Percentiles rank a stretch among this genome's conserved stretches.
Evolutionary conservation across 2,797 vertebrate genomes (phyloP).

Genomic region (Pogonophryne albipinna): DNA sequence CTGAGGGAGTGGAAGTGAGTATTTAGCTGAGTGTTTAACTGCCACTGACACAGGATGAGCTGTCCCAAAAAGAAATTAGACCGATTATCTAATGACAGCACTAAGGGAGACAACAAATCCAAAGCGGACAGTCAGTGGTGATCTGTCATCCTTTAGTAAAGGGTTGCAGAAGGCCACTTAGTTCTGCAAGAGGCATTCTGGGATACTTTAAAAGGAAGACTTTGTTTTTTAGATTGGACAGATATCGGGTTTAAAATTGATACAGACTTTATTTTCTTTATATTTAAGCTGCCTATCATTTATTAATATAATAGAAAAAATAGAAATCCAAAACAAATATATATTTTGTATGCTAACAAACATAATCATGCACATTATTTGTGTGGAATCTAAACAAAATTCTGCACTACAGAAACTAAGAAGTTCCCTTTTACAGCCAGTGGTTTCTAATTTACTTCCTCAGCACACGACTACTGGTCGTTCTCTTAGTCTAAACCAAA

Average conservation of each 20-base stretch:
- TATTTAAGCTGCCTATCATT: conserved; percentile 19
- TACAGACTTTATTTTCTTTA: not conserved
- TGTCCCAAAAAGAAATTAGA: conserved; percentile 27
- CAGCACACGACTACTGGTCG: not conserved
- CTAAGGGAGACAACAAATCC: conserved; percentile 30
- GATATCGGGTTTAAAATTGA: conserved; percentile 1
- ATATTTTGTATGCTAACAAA: conserved; percentile 15
- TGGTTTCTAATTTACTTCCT: conserved; percentile 11
- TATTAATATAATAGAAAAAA: not conserved
- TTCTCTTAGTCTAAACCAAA: conserved; percentile 5
- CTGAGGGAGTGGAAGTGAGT: not conserved
- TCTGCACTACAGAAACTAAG: conserved; percentile 23
- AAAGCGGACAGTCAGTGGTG: conserved; percentile 7
- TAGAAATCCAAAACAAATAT: not conserved
- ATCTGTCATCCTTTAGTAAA: conserved; percentile 23
- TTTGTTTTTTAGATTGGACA: not conserved
- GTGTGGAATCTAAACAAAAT: conserved; percentile 23
- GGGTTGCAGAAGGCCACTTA: conserved; percentile 19
- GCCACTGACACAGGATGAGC: conserved; percentile 48
- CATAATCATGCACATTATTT: conserved; percentile 20
- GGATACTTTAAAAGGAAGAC: conserved; percentile 23
- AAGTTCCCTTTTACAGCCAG: conserved; percentile 15
- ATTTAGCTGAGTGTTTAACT: conserved; percentile 30
- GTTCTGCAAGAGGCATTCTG: conserved; percentile 21
- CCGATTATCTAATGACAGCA: conserved; percentile 21